phyloP scores from a whole-genome alignment of 2,113 vertebrate genomes.

The Sturnus vulgaris region DNA sequence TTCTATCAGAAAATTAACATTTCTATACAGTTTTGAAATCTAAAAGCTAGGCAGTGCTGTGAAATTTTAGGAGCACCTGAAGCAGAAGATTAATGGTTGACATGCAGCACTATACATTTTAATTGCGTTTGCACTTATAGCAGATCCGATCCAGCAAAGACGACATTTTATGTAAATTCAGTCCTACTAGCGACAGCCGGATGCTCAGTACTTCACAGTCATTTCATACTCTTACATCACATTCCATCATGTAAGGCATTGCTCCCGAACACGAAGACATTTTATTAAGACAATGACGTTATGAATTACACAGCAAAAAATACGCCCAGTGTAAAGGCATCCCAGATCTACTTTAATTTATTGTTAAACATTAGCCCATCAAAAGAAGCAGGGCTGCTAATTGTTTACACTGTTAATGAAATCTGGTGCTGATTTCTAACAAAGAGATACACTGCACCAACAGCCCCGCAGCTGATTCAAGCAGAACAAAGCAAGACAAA shows the following conservation, averaged over 20 bases:
- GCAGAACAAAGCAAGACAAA: slow-evolving; percentile 55
- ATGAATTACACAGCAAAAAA: slow-evolving; percentile 49
- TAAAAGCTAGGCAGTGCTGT: background rate
- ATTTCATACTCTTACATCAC: slow-evolving; percentile 45
- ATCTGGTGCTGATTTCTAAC: slow-evolving; percentile 36
- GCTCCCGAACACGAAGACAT: background rate
- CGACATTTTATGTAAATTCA: slow-evolving; percentile 41
- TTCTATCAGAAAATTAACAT: background rate
- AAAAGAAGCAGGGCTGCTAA: background rate
- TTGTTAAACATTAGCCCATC: background rate
- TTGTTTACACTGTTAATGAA: background rate
- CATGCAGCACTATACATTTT: background rate
- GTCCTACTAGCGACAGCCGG: background rate
- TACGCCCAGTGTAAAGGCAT: background rate
- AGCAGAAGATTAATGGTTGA: background rate
- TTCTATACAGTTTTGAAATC: background rate
- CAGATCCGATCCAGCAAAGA: background rate
- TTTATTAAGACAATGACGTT: slow-evolving; percentile 56
- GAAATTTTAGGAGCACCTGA: background rate
- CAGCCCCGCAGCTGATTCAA: slow-evolving; percentile 27
- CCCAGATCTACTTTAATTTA: background rate
- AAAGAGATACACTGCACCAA: slow-evolving; percentile 59
- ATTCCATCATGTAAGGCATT: slow-evolving; percentile 23
- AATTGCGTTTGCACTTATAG: background rate
- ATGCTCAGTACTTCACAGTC: background rate